A percentile compares a stretch with the other conserved stretches of the same genome.
Evolutionary conservation across 1,140 invertebrate species (phyloP).

Genomic region (Oryctes rhinoceros): DNA sequence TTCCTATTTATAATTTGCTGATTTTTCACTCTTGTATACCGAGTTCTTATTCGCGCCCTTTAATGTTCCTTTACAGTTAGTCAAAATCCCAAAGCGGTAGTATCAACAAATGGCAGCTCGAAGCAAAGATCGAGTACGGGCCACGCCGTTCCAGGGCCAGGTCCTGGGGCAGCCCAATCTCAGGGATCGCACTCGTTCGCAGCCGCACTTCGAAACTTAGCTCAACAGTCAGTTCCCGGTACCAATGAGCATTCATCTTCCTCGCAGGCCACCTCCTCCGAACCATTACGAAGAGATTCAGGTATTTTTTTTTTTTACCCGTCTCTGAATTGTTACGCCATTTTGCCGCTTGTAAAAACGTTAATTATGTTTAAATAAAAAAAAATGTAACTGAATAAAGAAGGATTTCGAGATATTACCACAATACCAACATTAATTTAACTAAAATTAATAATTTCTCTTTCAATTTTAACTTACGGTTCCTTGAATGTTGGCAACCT

Average conservation of each 20-base stretch:
- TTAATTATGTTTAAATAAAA: no score
- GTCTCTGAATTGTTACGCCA: no score
- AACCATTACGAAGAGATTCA: conserved; percentile 47
- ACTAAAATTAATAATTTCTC: no score
- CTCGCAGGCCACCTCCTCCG: conserved; percentile 41
- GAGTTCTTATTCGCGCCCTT: no score
- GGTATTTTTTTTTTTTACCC: conserved; percentile 40
- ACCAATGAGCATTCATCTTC: conserved; percentile 51
- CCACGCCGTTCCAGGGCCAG: conserved; percentile 53
- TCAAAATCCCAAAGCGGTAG: conserved; percentile 51
- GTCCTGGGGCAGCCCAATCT: conserved; percentile 47
- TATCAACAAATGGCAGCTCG: conserved; percentile 50
- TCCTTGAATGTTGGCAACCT: no score
- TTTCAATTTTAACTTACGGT: no score
- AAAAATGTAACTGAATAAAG: no score
- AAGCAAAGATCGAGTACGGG: conserved; percentile 53
- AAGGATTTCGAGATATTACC: no score
- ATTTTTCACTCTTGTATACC: no score
- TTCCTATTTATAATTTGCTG: background rate
- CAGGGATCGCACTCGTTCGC: conserved; percentile 69
- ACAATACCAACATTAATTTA: no score
- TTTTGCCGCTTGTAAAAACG: no score
- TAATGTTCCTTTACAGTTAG: conserved; percentile 51
- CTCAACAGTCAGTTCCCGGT: conserved; percentile 77
- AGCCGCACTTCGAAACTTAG: conserved; percentile 79